Base-by-base conservation (phyloP, 2,888 invertebrate species). In the Philhelius pedissequus region DNA sequence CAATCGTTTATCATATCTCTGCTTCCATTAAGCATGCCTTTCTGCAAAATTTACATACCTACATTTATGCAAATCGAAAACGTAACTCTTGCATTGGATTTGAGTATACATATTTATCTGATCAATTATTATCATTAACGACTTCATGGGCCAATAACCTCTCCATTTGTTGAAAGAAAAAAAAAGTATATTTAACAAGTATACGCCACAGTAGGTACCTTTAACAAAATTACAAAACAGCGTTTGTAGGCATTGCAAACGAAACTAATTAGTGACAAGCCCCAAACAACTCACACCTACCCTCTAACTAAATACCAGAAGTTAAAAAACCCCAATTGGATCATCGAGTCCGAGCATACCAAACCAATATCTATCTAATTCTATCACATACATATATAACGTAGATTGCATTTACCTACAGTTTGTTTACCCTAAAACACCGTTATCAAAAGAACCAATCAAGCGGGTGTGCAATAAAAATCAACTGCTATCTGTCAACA, bases 401-500 rank as follows among this genome's bases (percentile, higher is more conserved):
- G 40, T 27, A 30, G 30, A 45, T 27, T 64, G 30, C 30, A 18
- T 45, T 48, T 48, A n/a, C n/a, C n/a, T n/a, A 32, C 64, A 32
- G 64, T 64, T 64, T 64, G 45, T 64, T 64, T 64, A 48, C 45
- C 45, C 30, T 50, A 76, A n/a, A 58, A 35, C 48, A 38, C 48
- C 45, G 58, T 45, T 58, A 56, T 66, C 74, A 56, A 56, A 45
- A 25, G 35, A 45, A 25, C 45, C 52, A 74, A 66, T 74, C 66
- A 74, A 66, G 22, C 6, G 52, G 54, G 52, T 35, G 60, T 70
- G 54, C 70, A 70, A 54, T 69, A 60, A 35, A 56, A 69, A 60
- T 60, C 69, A 56, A 68, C 75, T 68, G 40, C 38, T 62, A 70
- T 70, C 62, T 77, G 70, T 70, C 62, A 70, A 54, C 69, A 77